phyloP scores from a whole-genome alignment of 2,888 invertebrate genomes.

The Abscondita cerata region DNA sequence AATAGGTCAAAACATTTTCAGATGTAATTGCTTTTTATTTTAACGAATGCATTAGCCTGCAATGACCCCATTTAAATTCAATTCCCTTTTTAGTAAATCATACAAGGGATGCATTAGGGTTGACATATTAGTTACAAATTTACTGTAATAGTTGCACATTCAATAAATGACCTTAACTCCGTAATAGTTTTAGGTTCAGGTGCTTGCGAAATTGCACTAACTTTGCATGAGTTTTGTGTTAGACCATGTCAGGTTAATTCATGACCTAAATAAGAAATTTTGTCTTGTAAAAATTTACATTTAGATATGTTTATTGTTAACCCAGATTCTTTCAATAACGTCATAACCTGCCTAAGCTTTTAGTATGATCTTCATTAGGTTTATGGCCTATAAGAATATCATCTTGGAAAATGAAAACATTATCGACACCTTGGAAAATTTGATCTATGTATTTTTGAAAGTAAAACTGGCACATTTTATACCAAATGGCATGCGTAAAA shows the following conservation, averaged over 20 bases:
- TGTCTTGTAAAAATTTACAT: constrained; percentile 47
- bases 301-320: constrained; percentile 46
- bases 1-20: constrained; percentile 5
- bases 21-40: not conserved
- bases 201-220: not conserved
- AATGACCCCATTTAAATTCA: not conserved
- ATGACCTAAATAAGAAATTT: constrained; percentile 47
- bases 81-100: not conserved
- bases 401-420: constrained; percentile 45
- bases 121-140: not conserved
- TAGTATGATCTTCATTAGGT: constrained; percentile 37
- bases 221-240: not conserved
- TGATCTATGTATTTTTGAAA: constrained; percentile 50
- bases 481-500: constrained; percentile 51
- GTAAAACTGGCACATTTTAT: constrained; percentile 49
- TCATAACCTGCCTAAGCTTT: constrained; percentile 40
- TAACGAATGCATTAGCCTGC: not conserved
- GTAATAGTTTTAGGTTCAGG: not conserved
- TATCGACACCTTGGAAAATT: constrained; percentile 44
- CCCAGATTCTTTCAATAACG: constrained; percentile 39
- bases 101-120: not conserved
- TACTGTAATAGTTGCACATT: constrained; percentile 1
- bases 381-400: constrained; percentile 44
- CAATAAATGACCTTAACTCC: not conserved
- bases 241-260: constrained; percentile 34